phyloP scores from a whole-genome alignment of 2,888 invertebrate species.

The Tachina grossa region DNA sequence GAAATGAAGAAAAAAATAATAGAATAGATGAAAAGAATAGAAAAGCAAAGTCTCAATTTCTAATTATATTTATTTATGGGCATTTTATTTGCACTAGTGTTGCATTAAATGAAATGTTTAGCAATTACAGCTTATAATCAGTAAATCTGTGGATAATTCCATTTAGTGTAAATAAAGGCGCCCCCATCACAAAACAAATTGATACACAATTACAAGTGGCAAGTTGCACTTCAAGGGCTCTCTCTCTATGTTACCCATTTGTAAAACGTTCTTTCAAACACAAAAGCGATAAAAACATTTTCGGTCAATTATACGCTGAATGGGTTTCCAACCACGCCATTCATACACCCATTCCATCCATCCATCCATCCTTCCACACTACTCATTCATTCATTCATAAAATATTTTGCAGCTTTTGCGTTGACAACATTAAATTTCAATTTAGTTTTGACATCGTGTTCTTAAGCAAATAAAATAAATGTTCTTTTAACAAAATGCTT shows the following conservation, averaged over 20 bases:
- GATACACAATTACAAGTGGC: conserved; percentile 37
- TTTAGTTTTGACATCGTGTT: conserved; percentile 80
- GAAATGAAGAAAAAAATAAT: background rate
- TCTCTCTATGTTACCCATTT: background rate
- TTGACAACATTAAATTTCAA: conserved; percentile 81
- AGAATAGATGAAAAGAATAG: background rate
- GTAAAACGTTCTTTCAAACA: conserved; percentile 28
- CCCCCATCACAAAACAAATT: conserved; percentile 67
- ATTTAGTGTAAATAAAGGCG: conserved; percentile 67
- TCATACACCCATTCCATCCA: conserved; percentile 7
- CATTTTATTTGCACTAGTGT: conserved; percentile 44
- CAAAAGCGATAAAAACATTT: conserved; percentile 70
- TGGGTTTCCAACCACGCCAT: conserved; percentile 59
- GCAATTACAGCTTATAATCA: conserved; percentile 67
- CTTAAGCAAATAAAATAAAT: conserved; percentile 82
- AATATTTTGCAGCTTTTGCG: conserved; percentile 40
- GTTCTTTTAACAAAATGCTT: conserved; percentile 77
- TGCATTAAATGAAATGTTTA: conserved; percentile 54
- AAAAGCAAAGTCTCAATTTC: conserved; percentile 53
- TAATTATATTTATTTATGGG: conserved; percentile 30
- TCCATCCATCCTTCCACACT: conserved; percentile 14
- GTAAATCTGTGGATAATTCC: conserved; percentile 70
- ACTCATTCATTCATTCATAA: conserved; percentile 3
- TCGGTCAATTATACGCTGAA: conserved; percentile 71
- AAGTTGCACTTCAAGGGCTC: conserved; percentile 44